Conservation (phyloP, 2,113 vertebrate species). For the Bungarus multicinctus region DNA sequence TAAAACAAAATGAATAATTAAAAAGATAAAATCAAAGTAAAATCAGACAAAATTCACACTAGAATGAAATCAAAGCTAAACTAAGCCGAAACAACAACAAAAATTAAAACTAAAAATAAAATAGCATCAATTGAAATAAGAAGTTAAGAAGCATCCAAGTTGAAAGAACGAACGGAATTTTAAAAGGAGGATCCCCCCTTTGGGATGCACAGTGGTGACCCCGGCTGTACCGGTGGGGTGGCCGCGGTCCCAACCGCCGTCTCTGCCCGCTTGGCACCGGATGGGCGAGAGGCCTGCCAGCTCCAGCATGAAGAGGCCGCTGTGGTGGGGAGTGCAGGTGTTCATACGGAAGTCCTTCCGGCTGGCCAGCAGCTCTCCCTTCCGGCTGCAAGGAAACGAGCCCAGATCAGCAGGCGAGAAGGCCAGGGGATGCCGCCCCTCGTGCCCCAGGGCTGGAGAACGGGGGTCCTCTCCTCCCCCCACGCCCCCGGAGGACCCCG, state of each 20-base stretch:
- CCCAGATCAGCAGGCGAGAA: rapidly evolving
- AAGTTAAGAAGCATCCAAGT: not conserved
- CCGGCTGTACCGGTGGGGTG: not conserved
- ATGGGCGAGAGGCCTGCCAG: slow-evolving; percentile 31
- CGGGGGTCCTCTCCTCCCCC: too few species aligned
- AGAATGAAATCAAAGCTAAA: not conserved
- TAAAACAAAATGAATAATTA: not conserved
- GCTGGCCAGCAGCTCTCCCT: slow-evolving; percentile 84
- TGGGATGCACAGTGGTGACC: rapidly evolving
- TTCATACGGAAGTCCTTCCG: slow-evolving; percentile 89
- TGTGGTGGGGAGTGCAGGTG: slow-evolving; percentile 66
- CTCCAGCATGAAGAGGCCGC: slow-evolving; percentile 76
- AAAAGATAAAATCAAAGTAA: not conserved
- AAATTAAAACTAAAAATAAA: not conserved
- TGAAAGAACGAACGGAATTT: rapidly evolving
- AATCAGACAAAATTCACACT: not conserved
- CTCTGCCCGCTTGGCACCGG: not conserved
- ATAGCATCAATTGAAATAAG: not conserved
- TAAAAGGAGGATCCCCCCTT: not conserved
- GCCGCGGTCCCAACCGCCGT: rapidly evolving
- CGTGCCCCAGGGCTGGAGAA: not conserved
- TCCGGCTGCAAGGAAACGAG: slow-evolving; percentile 60
- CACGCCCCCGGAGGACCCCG: not conserved
- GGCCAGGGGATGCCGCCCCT: too few species aligned
- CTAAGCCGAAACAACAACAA: not conserved